Evolutionary conservation across 2,113 vertebrate species (phyloP).

Genomic region (Delphinapterus leucas): DNA sequence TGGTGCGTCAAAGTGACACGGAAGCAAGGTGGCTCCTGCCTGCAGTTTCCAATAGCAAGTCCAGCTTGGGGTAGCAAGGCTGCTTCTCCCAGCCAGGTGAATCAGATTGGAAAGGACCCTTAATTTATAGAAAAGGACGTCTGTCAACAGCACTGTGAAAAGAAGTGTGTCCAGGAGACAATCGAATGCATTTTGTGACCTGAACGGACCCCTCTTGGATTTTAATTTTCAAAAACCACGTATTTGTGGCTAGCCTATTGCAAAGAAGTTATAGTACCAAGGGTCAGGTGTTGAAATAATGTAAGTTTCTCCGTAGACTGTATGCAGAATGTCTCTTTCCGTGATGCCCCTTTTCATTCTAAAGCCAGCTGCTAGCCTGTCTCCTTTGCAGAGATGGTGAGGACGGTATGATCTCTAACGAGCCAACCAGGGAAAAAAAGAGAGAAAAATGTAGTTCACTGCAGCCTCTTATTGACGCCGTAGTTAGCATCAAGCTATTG

Average conservation of each 20-base stretch:
- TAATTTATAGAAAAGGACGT: no score
- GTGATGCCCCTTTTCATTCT: neutral
- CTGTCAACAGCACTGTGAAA: neutral
- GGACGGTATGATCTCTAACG: neutral
- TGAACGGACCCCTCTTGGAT: neutral
- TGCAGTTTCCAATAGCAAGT: fast-evolving
- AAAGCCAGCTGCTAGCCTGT: neutral
- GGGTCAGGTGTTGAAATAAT: neutral
- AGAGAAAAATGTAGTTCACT: neutral
- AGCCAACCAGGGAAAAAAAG: fast-evolving
- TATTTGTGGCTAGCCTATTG: neutral
- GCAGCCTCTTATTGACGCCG: no score
- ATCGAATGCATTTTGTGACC: neutral
- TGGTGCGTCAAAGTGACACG: fast-evolving
- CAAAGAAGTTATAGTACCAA: neutral
- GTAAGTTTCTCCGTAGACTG: neutral
- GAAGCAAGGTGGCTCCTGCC: no score
- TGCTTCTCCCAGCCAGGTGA: no score
- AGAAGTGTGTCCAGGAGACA: neutral
- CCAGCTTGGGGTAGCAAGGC: neutral
- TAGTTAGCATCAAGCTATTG: neutral
- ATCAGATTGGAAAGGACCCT: neutral
- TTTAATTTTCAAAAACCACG: no score
- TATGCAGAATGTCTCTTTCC: neutral
- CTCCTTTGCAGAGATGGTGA: neutral